Evolutionary conservation across 1,140 invertebrate genomes (phyloP).

Genomic region (Aricia agestis): DNA sequence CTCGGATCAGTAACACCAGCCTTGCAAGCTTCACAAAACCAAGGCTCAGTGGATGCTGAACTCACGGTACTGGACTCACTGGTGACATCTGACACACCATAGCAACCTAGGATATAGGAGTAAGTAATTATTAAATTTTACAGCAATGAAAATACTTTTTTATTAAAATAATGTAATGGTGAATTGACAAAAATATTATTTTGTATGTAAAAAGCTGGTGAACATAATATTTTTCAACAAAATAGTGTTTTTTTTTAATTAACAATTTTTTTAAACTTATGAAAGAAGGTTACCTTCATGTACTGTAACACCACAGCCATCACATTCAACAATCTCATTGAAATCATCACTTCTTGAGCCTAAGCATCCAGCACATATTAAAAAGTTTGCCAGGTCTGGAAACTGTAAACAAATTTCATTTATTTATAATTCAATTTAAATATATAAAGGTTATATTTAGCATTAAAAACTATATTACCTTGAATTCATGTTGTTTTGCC

Average conservation of each 20-base stretch:
- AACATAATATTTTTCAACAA: too few species aligned
- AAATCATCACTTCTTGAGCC: constrained; percentile 94
- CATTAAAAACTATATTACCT: constrained; percentile 41
- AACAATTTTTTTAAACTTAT: too few species aligned
- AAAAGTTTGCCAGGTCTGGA: constrained; percentile 71
- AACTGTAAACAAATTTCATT: constrained; percentile 40
- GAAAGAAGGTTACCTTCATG: constrained; percentile 86
- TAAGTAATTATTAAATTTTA: not conserved
- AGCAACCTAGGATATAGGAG: constrained; percentile 85
- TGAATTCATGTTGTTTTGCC: constrained; percentile 66
- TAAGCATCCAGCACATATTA: constrained; percentile 95
- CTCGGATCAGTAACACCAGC: constrained; percentile 90
- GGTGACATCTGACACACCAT: constrained; percentile 94
- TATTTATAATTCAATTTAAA: too few species aligned
- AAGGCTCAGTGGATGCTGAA: constrained; percentile 95
- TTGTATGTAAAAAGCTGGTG: too few species aligned
- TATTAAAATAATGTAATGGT: too few species aligned
- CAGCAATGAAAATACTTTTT: too few species aligned
- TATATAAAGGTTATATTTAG: too few species aligned
- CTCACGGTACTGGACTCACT: constrained; percentile 94
- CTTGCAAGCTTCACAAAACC: constrained; percentile 99
- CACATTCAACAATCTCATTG: constrained; percentile 98
- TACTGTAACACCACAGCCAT: constrained; percentile 95
- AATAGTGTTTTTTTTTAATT: too few species aligned
- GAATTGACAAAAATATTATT: too few species aligned